These are phyloP conservation scores for Salvelinus fontinalis DNA, from an alignment of 2,113 vertebrate species.

Conservation along the genomic window DNA sequence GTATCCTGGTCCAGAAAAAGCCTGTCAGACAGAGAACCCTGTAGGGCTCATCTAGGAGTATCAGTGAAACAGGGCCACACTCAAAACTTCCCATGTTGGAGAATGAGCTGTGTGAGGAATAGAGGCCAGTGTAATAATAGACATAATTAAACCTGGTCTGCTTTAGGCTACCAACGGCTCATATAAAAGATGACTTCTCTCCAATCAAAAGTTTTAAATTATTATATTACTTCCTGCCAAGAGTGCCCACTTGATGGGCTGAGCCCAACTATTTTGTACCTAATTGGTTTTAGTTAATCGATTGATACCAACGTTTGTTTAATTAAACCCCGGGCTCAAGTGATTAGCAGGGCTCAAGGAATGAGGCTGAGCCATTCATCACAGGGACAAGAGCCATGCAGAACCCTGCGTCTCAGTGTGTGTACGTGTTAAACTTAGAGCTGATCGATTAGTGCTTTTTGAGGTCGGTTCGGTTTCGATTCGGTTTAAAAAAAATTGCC, in stretches of 20 bases:
- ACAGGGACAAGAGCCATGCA: background rate
- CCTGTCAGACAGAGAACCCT: background rate
- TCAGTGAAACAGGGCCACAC: no score
- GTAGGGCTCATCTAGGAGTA: background rate
- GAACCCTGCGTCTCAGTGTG: background rate
- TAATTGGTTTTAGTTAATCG: constrained; percentile 2
- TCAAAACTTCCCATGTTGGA: background rate
- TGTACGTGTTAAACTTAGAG: no score
- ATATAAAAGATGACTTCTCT: background rate
- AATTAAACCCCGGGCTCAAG: background rate
- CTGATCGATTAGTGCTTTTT: no score
- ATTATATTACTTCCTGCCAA: background rate
- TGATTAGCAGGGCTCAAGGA: background rate
- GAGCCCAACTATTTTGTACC: no score
- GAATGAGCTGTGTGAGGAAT: background rate
- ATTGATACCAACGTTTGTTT: background rate
- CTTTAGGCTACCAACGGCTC: constrained; percentile 2
- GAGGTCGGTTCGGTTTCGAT: no score
- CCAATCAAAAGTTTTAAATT: no score
- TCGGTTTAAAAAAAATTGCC: no score
- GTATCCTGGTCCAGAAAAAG: background rate
- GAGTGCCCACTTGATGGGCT: background rate
- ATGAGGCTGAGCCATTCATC: background rate
- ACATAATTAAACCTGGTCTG: background rate
- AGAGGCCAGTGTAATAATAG: constrained; percentile 7